Base-by-base conservation (phyloP, 92 coral and sea anemone species). In the Zoanthus sociatus region DNA sequence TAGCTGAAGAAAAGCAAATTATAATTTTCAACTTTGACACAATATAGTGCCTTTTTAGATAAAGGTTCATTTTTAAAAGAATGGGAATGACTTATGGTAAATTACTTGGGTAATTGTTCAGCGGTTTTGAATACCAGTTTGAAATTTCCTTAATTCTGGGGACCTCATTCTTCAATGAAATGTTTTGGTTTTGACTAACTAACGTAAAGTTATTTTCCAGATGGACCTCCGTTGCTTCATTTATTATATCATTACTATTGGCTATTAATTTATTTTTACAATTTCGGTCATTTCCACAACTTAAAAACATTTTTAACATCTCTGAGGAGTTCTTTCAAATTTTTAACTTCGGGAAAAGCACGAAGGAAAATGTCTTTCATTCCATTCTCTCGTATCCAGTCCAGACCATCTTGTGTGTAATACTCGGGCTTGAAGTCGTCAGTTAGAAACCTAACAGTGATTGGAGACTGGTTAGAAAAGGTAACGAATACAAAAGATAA, bases 341-440 rank as follows among this genome's bases (percentile, higher is more conserved):
- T 87, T 4, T 67, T 14, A 7, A 87, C 86, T 6, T 93, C 92
- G 26, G 94, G 87, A 83, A 94, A 94, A 37, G 94, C 91, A 44
- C 98, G 90, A 9, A 94, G 88, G 21, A 94, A 76, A 15, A 94
- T 83, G 14, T 89, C 90, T 77, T 94, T 94, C 96, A 94, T 89
- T 42, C 91, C 90, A 78, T 89, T 90, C 60, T 56, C 78, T 73
- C 87, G 87, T 67, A 94, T 86, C 98, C 98, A 94, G 68, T 91
- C 86, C 63, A 94, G 32, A 1, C 98, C 98, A 21, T 78, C 94
- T 72, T 91, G 89, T 7, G 98, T 94, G 88, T 94, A 94, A 64
- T 91, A 94, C 78, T 94, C 94, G 21, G 88, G 84, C 5, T 89
- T 91, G 90, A 86, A 94, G 87, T 94, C 94, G 73, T 93, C 92